Base-by-base conservation (phyloP, 2,888 invertebrate species). In the Patella caerulea region DNA sequence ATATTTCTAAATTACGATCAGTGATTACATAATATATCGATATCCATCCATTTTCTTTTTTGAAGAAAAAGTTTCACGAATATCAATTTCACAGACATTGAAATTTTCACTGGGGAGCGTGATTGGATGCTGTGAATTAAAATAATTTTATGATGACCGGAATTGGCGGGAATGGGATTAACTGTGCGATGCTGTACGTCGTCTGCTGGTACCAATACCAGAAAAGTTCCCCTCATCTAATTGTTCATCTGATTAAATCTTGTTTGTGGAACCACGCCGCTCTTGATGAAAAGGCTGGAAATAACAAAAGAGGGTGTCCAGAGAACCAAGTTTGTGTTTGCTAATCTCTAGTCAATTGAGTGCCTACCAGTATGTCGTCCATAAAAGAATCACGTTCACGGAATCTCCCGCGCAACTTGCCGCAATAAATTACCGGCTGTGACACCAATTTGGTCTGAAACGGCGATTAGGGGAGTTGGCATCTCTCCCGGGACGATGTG, bases 351-450 rank as follows among this genome's bases (percentile, higher is more conserved):
- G 19, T 24, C 65, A 24, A 65, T 65, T 65, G 65, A 65, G 65
- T 65, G 65, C 14, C 24, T 65, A 65, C 19, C 24, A 19, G 65
- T 24, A 65, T 24, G 65, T 24, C 19, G 65, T 65, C 65, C 24
- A 7, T 24, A 24, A 24, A 24, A 24, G 24, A 65, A 24, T 9
- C 65, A 65, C 65, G 65, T 65, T 65, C 65, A 65, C 65, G 65
- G 65, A 65, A 65, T 65, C 24, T 65, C 65, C 65, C 65, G 65
- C 65, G 65, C 65, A 65, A 65, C 65, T 24, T 24, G 24, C 19
- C 65, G 65, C 65, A 65, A 65, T 65, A 19, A 65, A 65, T 65
- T 65, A 65, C 65, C 65, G 65, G 65, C 65, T 65, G 65, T 24
- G 65, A 65, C 19, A 65, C 65, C 65, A 65, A 65, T 65, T 65